phyloP scores from a whole-genome alignment of 2,888 invertebrate species.

The Podotricha telesiphe region DNA sequence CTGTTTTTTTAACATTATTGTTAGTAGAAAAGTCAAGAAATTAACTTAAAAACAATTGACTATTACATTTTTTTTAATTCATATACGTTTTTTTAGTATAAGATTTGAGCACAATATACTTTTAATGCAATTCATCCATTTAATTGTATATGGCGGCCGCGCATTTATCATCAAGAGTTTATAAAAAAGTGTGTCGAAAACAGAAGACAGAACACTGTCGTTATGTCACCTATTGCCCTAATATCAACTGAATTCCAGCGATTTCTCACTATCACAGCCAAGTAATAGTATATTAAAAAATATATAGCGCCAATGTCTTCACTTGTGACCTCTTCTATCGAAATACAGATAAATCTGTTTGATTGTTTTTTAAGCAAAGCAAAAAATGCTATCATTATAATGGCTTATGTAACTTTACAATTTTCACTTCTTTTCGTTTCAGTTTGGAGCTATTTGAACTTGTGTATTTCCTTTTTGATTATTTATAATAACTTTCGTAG shows the following conservation, averaged over 20 bases:
- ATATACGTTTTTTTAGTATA: too few relatives aligned
- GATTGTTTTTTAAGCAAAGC: background rate
- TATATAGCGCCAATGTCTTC: conserved; percentile 9
- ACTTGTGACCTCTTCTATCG: conserved; percentile 26
- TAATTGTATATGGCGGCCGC: too few relatives aligned
- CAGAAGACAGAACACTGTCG: conserved; percentile 43
- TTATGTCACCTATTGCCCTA: conserved; percentile 59
- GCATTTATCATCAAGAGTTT: background rate
- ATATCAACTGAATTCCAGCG: conserved; percentile 44
- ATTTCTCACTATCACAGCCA: conserved; percentile 26
- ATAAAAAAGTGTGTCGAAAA: conserved; percentile 11
- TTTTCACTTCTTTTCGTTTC: background rate
- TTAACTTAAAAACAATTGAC: too few relatives aligned
- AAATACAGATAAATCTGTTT: conserved; percentile 17
- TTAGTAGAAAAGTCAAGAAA: too few relatives aligned
- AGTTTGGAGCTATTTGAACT: background rate
- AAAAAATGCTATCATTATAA: background rate
- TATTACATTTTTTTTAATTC: too few relatives aligned
- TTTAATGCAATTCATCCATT: too few relatives aligned
- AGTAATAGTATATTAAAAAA: conserved; percentile 27
- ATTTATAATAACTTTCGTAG: too few relatives aligned
- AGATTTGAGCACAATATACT: too few relatives aligned
- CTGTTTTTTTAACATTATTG: too few relatives aligned
- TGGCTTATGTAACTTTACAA: background rate
- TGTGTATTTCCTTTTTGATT: background rate